Conservation (phyloP, 1,140 invertebrate species). For the Phthorimaea operculella region DNA sequence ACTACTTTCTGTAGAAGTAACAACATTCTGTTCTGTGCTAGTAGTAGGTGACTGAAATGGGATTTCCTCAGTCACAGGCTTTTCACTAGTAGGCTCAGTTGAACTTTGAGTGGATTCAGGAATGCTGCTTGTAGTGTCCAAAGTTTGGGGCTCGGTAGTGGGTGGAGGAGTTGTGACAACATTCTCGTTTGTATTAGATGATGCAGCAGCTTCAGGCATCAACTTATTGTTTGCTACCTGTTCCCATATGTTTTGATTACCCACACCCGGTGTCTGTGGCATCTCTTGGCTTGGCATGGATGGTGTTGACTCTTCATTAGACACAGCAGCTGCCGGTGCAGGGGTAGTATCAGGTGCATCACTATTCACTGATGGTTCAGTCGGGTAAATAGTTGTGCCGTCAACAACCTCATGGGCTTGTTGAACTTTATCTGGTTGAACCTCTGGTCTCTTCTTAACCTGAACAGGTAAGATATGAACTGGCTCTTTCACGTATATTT, state of each 20-base stretch:
- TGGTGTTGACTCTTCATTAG: not conserved
- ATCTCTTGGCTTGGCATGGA: not conserved
- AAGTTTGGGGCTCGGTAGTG: not conserved
- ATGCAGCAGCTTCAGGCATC: no score
- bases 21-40: not conserved
- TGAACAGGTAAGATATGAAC: conserved; percentile 34
- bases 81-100: not conserved
- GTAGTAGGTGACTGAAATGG: not conserved
- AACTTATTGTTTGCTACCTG: no score
- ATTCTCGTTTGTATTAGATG: no score
- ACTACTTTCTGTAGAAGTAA: not conserved
- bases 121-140: not conserved
- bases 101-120: not conserved
- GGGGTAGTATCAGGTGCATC: conserved; percentile 14
- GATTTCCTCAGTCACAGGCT: not conserved
- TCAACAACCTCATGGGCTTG: conserved; percentile 57
- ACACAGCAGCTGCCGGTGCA: conserved; percentile 8
- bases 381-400: conserved; percentile 56
- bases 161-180: no score
- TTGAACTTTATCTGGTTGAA: conserved; percentile 55
- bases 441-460: conserved; percentile 19
- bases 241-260: not conserved
- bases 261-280: not conserved
- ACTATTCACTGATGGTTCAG: conserved; percentile 19
- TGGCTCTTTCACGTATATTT: conserved; percentile 37